A percentile compares a stretch with the other conserved stretches of the same genome.
These are phyloP conservation scores for Sternotherus odoratus DNA, from an alignment of 2,797 vertebrate species.

Conservation along the genomic window DNA sequence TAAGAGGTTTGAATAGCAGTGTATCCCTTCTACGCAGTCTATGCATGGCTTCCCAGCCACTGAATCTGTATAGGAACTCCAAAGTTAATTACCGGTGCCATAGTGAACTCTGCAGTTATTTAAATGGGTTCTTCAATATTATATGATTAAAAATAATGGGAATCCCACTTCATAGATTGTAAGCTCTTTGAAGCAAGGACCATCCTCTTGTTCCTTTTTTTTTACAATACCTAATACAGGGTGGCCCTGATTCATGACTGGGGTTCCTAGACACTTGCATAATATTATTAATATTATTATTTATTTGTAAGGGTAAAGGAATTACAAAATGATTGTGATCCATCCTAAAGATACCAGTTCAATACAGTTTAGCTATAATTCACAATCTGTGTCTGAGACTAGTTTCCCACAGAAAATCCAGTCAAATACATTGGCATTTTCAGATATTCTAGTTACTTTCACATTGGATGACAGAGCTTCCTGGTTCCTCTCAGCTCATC, in stretches of 20 bases:
- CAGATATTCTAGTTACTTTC: neutral
- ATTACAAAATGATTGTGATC: neutral
- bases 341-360: neutral
- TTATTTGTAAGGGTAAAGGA: neutral
- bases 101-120: neutral
- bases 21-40: neutral
- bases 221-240: neutral
- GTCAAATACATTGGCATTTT: neutral
- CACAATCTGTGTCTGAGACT: no score
- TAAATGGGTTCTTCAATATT: neutral
- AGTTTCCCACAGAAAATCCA: neutral
- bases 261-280: neutral
- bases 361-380: neutral
- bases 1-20: neutral
- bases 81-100: neutral
- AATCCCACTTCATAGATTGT: neutral
- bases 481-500: neutral
- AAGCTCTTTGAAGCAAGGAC: neutral
- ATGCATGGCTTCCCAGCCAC: neutral
- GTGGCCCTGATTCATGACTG: neutral
- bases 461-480: neutral
- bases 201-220: neutral
- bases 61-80: neutral
- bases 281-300: neutral
- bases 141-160: neutral